phyloP scores from a whole-genome alignment of 1,140 invertebrate genomes.

The Zaprionus ghesquierei region DNA sequence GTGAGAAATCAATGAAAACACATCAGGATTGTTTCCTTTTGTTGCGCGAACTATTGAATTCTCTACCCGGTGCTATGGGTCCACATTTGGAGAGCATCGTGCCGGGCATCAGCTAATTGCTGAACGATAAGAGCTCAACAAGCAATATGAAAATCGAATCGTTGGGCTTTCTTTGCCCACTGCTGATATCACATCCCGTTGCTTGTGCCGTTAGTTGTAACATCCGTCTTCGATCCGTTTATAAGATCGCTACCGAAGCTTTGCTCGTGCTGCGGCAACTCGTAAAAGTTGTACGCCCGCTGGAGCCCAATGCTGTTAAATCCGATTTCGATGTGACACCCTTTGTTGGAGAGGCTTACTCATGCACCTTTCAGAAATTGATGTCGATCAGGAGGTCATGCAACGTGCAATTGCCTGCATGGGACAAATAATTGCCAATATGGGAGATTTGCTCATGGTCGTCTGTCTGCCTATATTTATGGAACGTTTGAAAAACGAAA shows the following conservation, averaged over 20 bases:
- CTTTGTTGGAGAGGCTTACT: conserved; percentile 92
- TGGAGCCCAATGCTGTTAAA: conserved; percentile 84
- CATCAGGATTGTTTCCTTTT: conserved; percentile 96
- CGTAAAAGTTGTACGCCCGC: conserved; percentile 95
- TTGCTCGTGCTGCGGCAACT: conserved; percentile 96
- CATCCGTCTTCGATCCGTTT: conserved; percentile 97
- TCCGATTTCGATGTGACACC: conserved; percentile 89
- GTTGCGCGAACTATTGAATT: conserved; percentile 94
- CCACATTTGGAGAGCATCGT: conserved; percentile 93
- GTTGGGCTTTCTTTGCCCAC: conserved; percentile 94
- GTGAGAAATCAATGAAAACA: conserved; percentile 96
- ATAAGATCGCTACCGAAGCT: conserved; percentile 98
- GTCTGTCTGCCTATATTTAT: conserved; percentile 96
- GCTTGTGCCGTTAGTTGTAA: conserved; percentile 94
- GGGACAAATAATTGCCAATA: conserved; percentile 96
- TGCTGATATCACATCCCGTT: conserved; percentile 91
- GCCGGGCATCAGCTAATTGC: conserved; percentile 94
- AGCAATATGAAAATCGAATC: conserved; percentile 99
- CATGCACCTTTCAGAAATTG: conserved; percentile 93
- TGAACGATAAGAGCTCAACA: conserved; percentile 96
- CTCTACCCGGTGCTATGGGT: conserved; percentile 93
- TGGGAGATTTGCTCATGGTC: conserved; percentile 91
- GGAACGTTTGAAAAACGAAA: conserved; percentile 97
- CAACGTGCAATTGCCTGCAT: conserved; percentile 98
- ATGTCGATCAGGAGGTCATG: conserved; percentile 99